phyloP scores from a whole-genome alignment of 2,113 vertebrate genomes.

The Plotosus lineatus region DNA sequence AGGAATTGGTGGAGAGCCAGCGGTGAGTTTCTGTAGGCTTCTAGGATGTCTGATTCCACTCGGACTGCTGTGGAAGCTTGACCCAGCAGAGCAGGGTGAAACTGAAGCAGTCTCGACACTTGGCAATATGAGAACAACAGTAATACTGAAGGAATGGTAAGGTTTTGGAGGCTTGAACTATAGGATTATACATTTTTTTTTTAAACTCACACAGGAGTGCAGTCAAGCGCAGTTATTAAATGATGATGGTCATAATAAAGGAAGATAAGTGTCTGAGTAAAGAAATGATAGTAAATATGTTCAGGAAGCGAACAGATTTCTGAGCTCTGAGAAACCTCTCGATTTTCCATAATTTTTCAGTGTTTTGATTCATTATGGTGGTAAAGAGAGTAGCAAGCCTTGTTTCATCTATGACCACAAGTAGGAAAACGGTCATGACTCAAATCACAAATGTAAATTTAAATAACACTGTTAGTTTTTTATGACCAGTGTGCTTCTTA shows the following conservation, averaged over 20 bases:
- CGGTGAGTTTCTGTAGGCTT: slow-evolving; percentile 28
- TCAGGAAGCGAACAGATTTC: background rate
- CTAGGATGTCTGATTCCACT: slow-evolving; percentile 37
- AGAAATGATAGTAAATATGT: background rate
- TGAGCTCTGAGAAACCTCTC: background rate
- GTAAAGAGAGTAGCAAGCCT: background rate
- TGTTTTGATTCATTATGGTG: background rate
- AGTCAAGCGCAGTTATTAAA: background rate
- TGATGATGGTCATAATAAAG: background rate
- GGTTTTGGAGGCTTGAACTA: background rate
- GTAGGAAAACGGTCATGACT: slow-evolving; percentile 3
- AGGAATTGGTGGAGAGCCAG: slow-evolving; percentile 23
- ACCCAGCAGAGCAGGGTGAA: background rate
- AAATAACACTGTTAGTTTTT: slow-evolving; percentile 3
- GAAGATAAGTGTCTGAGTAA: background rate
- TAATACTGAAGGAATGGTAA: background rate
- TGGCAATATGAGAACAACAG: background rate
- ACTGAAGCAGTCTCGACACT: background rate
- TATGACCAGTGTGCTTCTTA: slow-evolving; percentile 2
- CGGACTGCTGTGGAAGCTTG: background rate
- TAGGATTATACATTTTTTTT: background rate
- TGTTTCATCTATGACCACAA: slow-evolving; percentile 16
- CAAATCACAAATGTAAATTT: background rate
- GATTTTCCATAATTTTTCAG: slow-evolving; percentile 12
- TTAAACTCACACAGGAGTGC: background rate